A percentile compares a stretch with the other conserved stretches of the same genome.
Conservation (phyloP, 53 echinoderm and acorn worm genomes). For the Astropecten irregularis region DNA sequence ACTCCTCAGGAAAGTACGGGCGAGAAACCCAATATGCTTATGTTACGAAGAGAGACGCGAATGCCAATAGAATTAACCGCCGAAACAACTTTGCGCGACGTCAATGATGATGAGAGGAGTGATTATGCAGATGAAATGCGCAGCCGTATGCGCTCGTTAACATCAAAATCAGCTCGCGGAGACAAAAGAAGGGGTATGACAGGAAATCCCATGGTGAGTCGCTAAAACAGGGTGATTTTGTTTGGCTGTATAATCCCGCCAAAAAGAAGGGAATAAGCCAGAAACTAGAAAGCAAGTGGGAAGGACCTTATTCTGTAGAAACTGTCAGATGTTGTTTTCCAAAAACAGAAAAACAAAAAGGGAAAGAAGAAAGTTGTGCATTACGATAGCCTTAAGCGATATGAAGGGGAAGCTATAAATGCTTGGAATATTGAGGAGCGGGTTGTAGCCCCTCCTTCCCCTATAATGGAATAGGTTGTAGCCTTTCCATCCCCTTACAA, state of each 20-base stretch:
- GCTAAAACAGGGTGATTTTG: constrained; percentile 18
- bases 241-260: constrained; percentile 18
- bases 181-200: constrained; percentile 42
- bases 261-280: constrained; percentile 28
- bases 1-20: constrained; percentile 8
- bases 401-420: not conserved
- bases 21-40: constrained; percentile 11
- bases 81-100: not conserved
- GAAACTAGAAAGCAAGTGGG: constrained; percentile 17
- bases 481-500: too few species aligned
- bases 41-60: not conserved
- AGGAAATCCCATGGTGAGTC: not conserved
- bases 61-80: not conserved
- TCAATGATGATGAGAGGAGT: not conserved
- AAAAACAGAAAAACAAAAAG: not conserved
- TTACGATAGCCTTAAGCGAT: not conserved
- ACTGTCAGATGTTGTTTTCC: not conserved
- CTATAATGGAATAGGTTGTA: too few species aligned
- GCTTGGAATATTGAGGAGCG: too few species aligned
- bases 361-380: not conserved
- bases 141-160: not conserved
- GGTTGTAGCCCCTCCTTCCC: too few species aligned
- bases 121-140: not conserved
- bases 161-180: not conserved
- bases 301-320: constrained; percentile 1